Conservation (phyloP, 2,113 vertebrate species). For the Mohoua ochrocephala region DNA sequence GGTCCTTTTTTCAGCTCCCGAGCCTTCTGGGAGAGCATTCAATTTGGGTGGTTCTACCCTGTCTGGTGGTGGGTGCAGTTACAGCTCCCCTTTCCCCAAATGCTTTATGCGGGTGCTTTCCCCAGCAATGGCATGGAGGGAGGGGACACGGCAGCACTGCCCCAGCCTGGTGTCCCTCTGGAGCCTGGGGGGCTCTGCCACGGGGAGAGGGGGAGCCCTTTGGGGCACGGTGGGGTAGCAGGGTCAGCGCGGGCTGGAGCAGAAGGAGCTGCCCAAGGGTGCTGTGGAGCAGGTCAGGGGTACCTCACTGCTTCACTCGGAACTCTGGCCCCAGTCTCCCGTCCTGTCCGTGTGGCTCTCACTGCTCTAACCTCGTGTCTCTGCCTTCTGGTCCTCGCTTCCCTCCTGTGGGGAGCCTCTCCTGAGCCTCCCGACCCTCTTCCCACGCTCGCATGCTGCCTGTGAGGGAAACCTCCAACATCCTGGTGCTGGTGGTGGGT, state of each 20-base stretch:
- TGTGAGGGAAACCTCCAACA: conserved; percentile 1
- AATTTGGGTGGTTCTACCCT: not conserved
- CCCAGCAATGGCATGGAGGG: not conserved
- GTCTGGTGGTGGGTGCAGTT: not conserved
- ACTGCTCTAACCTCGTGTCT: not conserved
- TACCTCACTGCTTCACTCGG: not conserved
- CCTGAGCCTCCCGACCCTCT: not conserved
- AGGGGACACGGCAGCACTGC: rapidly evolving
- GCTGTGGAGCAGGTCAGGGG: not conserved
- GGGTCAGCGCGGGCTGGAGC: not conserved
- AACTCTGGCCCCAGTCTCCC: not conserved
- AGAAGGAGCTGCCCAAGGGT: not conserved
- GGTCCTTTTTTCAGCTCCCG: not conserved
- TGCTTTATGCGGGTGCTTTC: rapidly evolving
- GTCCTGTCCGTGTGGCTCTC: not conserved
- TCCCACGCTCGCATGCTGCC: conserved; percentile 53
- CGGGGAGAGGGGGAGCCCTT: rapidly evolving
- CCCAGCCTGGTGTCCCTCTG: not conserved
- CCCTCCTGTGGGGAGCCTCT: not conserved
- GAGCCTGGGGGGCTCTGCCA: not conserved
- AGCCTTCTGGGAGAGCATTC: not conserved
- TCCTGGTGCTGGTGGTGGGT: conserved; percentile 63
- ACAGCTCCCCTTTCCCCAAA: not conserved
- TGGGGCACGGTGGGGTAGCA: not conserved
- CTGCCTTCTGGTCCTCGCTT: not conserved